Evolutionary conservation across 2,888 invertebrate species (phyloP), one percentile per base, ranked within the genome.

Genomic region (Gasteruption jaculator): DNA sequence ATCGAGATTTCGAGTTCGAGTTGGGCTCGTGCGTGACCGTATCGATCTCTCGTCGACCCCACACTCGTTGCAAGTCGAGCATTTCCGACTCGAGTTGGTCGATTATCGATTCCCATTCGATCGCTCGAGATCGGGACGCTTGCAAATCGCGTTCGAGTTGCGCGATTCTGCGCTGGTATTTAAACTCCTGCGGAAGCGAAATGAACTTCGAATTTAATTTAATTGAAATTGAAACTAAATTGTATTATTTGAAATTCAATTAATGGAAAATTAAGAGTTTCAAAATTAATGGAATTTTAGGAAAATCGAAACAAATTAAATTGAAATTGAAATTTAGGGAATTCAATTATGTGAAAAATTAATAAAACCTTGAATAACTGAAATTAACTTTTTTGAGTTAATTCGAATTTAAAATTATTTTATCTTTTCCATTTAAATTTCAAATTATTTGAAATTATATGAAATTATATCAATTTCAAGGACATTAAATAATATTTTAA

Each of bases 71-170:
- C 1, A 54, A 44, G 11, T 55, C 51, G 1, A 56, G 43, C 49
- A 67, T 58, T 25, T 67, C 65, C 1, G 47, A 48, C 35, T 68
- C 67, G 59, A 68, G 58, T 8, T 21, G 24, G 0, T 41, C 33
- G 12, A 67, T 53, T 4, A 54, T 52, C 3, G 55, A 46, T 31
- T 65, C 58, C 26, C 58, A 57, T 3, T 63, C 60, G 5, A 31
- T 24, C 11, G 57, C 35, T 42, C 56, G 61, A 2, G 45, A 40
- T 11, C 54, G 58, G 0, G 53, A 51, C 4, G 48, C 41, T 45
- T 57, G 53, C 1, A 62, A 22, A 35, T 65, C 63, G 33, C 57
- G 53, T 37, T 70, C 65, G 5, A 68, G 45, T 32, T 61, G 59
- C 8, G 54, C 44, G 43, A 68, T 60, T 43, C 47, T 58, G 26